Evolutionary conservation across 2,113 vertebrate species (phyloP).

Genomic region (Phyllopteryx taeniolatus): DNA sequence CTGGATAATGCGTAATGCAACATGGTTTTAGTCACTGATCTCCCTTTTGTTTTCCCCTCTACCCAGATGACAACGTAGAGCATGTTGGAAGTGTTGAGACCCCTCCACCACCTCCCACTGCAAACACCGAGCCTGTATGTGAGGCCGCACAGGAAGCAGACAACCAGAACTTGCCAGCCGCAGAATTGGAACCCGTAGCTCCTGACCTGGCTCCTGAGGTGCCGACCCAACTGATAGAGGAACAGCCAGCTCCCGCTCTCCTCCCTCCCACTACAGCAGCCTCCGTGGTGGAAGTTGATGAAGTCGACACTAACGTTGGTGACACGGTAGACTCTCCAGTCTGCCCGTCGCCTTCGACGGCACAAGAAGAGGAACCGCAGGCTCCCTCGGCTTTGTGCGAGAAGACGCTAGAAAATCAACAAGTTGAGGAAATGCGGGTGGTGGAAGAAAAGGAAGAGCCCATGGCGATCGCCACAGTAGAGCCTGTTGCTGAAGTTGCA

Average conservation of each 20-base stretch:
- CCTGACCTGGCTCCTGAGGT: conserved; percentile 29
- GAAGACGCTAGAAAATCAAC: conserved; percentile 52
- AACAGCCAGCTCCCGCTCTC: conserved; percentile 57
- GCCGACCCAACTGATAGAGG: conserved; percentile 34
- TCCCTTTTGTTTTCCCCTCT: background rate
- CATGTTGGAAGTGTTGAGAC: conserved; percentile 65
- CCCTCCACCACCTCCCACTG: conserved; percentile 47
- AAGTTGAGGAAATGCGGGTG: conserved; percentile 27
- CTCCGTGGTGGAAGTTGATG: conserved; percentile 27
- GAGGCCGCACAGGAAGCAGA: conserved; percentile 48
- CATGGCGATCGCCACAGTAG: background rate
- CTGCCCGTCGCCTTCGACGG: conserved; percentile 53
- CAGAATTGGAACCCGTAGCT: conserved; percentile 32
- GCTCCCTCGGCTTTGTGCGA: conserved; percentile 4
- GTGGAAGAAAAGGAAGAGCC: conserved; percentile 35
- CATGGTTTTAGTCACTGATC: background rate
- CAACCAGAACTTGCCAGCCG: conserved; percentile 23
- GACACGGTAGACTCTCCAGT: conserved; percentile 66
- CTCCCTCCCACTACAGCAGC: conserved; percentile 23
- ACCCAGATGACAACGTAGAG: conserved; percentile 81
- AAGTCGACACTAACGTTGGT: conserved; percentile 23
- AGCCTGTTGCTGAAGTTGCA: conserved; percentile 20
- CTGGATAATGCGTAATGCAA: background rate
- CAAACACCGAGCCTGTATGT: conserved; percentile 56
- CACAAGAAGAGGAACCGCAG: conserved; percentile 56